Conservation (phyloP, 2,113 vertebrate genomes). For the Actinemys pallida region DNA sequence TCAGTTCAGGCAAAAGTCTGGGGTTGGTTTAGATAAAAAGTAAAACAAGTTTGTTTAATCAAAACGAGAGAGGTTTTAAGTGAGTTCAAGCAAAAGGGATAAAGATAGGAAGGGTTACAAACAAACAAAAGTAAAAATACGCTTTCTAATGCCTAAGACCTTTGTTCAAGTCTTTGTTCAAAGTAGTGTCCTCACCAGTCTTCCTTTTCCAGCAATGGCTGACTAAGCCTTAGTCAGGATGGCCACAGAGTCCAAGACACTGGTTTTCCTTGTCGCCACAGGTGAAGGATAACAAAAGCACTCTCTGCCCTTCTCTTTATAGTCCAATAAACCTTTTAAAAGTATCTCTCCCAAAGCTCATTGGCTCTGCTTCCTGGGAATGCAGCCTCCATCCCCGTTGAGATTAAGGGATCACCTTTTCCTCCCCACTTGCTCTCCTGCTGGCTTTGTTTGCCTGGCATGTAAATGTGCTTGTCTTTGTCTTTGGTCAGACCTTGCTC, state of each 20-base stretch:
- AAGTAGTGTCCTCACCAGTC: background rate
- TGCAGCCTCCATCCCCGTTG: background rate
- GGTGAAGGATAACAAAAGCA: background rate
- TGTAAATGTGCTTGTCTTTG: background rate
- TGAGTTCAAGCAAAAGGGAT: background rate
- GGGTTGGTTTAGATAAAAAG: background rate
- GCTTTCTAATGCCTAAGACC: background rate
- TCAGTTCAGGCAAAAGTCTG: background rate
- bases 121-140: background rate
- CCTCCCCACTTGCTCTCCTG: too few relatives aligned
- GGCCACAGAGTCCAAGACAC: background rate
- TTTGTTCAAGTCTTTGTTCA: background rate
- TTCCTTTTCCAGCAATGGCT: background rate
- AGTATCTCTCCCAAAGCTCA: background rate
- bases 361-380: background rate
- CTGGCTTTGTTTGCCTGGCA: background rate
- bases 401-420: too few relatives aligned
- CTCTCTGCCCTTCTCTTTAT: background rate
- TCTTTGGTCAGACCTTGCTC: background rate
- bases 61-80: background rate
- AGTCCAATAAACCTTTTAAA: background rate
- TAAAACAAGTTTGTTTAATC: background rate
- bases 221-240: background rate
- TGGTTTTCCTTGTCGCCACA: background rate
- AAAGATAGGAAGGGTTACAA: background rate